Evolutionary conservation across 2,797 vertebrate genomes (phyloP).

Genomic region (Fistularia commersonii): DNA sequence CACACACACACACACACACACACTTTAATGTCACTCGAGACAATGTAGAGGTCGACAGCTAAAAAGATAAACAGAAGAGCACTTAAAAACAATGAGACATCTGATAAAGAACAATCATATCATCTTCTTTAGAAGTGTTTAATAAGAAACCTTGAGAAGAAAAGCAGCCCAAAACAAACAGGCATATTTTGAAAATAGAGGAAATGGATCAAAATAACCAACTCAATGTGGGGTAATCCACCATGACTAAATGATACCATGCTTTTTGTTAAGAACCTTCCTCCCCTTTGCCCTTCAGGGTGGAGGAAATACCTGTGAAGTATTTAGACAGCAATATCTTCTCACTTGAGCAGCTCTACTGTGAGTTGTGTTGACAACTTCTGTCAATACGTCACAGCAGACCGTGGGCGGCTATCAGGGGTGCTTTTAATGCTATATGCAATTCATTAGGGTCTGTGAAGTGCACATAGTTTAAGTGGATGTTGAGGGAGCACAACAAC

Average conservation of each 20-base stretch:
- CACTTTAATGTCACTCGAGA: conserved; percentile 26
- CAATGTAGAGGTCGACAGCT: conserved; percentile 36
- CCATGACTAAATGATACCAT: conserved; percentile 53
- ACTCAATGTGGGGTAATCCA: conserved; percentile 41
- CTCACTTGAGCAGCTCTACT: conserved; percentile 41
- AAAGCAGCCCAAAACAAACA: conserved; percentile 46
- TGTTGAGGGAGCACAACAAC: neutral
- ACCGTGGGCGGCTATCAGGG: conserved; percentile 8
- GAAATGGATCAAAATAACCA: conserved; percentile 23
- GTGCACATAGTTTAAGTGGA: neutral
- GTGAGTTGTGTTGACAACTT: conserved; percentile 30
- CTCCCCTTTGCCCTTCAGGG: conserved; percentile 27
- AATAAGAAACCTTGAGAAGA: conserved; percentile 34
- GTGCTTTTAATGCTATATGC: conserved; percentile 7
- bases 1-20: conserved; percentile 37
- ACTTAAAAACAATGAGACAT: conserved; percentile 39
- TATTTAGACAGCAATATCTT: conserved; percentile 35
- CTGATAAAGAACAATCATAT: conserved; percentile 29
- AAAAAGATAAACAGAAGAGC: conserved; percentile 37
- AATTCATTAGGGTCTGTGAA: neutral
- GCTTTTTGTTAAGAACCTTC: conserved; percentile 50
- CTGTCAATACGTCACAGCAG: conserved; percentile 26
- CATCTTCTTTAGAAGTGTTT: conserved; percentile 22
- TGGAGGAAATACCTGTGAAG: conserved; percentile 53
- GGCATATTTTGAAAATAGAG: conserved; percentile 42